phyloP scores from a whole-genome alignment of 1,140 invertebrate genomes.

The Drosophila neocordata region DNA sequence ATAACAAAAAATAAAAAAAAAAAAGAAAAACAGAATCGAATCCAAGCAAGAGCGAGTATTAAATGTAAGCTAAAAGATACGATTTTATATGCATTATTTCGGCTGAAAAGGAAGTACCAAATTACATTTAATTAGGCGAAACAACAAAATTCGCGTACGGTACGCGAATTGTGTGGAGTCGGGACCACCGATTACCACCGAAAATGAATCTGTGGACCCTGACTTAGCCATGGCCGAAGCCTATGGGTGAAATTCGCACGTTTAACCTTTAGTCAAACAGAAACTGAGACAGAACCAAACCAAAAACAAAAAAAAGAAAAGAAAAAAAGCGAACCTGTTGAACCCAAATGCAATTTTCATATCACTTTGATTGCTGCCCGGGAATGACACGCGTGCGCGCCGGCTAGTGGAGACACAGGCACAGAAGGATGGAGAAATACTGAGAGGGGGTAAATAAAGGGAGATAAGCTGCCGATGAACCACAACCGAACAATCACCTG shows the following conservation, averaged over 20 bases:
- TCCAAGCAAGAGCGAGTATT: conserved; percentile 36
- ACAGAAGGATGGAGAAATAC: neutral
- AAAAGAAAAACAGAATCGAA: neutral
- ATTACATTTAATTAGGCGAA: conserved; percentile 82
- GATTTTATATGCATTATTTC: conserved; percentile 80
- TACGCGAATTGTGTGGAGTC: conserved; percentile 46
- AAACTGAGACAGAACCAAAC: conserved; percentile 35
- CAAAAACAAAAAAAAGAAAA: no score
- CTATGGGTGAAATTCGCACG: conserved; percentile 79
- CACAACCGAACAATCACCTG: conserved; percentile 23
- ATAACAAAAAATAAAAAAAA: no score
- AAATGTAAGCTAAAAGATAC: conserved; percentile 79
- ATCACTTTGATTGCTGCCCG: conserved; percentile 82
- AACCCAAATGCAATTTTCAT: conserved; percentile 81
- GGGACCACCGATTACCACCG: conserved; percentile 78
- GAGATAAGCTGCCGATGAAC: conserved; percentile 66
- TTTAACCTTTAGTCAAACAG: conserved; percentile 78
- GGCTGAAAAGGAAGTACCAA: conserved; percentile 82
- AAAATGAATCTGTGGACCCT: conserved; percentile 57
- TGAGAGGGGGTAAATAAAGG: conserved; percentile 7
- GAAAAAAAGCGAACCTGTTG: conserved; percentile 68
- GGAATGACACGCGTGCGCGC: conserved; percentile 78
- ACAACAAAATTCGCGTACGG: conserved; percentile 73
- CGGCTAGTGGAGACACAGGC: conserved; percentile 36
- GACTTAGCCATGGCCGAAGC: conserved; percentile 38